These are phyloP conservation scores for Dasypus novemcinctus DNA, from an alignment of 2,113 vertebrate species.

Conservation along the genomic window DNA sequence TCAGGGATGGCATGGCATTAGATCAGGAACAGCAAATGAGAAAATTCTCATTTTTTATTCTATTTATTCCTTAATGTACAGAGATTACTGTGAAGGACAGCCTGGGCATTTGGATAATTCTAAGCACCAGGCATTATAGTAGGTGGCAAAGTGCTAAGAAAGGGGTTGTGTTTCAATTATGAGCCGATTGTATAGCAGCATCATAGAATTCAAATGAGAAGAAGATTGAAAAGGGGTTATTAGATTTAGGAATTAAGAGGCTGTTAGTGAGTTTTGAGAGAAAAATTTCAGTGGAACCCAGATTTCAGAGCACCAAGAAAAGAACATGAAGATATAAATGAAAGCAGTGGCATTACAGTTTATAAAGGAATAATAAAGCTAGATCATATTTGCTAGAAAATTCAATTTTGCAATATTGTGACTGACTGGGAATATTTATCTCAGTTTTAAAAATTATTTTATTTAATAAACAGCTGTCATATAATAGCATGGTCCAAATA, in stretches of 20 bases:
- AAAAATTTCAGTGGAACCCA: background rate
- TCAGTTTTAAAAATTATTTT: background rate
- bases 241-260: background rate
- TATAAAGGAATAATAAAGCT: background rate
- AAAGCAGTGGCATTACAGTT: background rate
- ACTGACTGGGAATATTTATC: background rate
- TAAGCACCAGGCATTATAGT: background rate
- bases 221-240: background rate
- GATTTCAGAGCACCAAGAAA: background rate
- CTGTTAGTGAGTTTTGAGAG: background rate
- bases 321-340: background rate
- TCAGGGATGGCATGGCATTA: background rate
- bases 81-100: background rate
- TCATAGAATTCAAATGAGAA: constrained; percentile 10
- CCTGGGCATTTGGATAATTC: background rate
- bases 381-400: background rate
- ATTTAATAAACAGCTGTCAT: background rate
- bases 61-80: background rate
- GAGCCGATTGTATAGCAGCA: background rate
- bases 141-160: background rate
- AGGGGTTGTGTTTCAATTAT: background rate
- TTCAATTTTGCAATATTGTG: background rate
- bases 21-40: background rate
- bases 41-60: background rate
- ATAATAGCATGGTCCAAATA: background rate